A percentile compares a stretch with the other conserved stretches of the same genome.
Conservation (phyloP, 1,140 invertebrate species). For the Lepidurus arcticus region DNA sequence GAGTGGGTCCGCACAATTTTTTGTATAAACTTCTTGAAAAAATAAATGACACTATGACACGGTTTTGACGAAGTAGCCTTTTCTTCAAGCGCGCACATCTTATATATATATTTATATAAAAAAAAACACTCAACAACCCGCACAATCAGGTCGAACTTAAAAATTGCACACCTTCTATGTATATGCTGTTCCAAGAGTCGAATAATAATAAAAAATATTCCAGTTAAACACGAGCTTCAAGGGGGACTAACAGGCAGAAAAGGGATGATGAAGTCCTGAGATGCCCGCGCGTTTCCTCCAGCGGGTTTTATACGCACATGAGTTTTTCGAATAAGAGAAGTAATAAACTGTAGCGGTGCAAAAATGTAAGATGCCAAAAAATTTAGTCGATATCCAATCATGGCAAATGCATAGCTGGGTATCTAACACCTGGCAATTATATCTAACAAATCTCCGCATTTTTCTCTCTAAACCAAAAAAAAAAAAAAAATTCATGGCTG, state of each 20-base stretch:
- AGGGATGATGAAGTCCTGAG: conserved; percentile 18
- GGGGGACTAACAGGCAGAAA: conserved; percentile 6
- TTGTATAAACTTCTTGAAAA: conserved; percentile 20
- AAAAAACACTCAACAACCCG: background rate
- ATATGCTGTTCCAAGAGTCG: background rate
- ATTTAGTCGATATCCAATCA: background rate
- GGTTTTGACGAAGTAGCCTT: background rate
- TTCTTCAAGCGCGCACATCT: background rate
- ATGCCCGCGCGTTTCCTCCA: background rate
- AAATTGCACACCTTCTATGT: background rate
- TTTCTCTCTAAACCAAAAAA: background rate
- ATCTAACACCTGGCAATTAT: conserved; percentile 19
- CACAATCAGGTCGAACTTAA: background rate
- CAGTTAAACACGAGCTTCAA: conserved; percentile 7
- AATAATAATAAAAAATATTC: conserved; percentile 13
- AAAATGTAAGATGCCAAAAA: background rate
- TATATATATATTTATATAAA: background rate
- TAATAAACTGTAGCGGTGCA: background rate
- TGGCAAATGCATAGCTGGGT: conserved; percentile 10
- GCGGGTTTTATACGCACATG: background rate
- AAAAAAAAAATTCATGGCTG: background rate
- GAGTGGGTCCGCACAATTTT: conserved; percentile 18
- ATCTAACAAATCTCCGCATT: background rate
- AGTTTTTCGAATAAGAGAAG: background rate
- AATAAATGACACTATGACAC: conserved; percentile 22